Evolutionary conservation across 2,888 invertebrate species (phyloP).

Genomic region (Chymomyza amoena): DNA sequence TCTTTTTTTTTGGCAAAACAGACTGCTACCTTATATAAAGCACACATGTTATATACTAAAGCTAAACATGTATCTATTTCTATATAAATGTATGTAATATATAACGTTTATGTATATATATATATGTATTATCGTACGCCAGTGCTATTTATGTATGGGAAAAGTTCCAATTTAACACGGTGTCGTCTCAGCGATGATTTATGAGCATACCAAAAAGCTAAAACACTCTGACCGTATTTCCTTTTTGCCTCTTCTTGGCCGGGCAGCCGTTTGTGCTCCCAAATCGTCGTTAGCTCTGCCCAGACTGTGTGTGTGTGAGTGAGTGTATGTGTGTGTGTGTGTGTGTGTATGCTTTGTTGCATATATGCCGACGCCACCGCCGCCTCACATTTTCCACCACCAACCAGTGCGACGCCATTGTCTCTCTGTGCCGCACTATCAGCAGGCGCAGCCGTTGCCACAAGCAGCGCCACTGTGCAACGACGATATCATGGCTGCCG

Average conservation of each 20-base stretch:
- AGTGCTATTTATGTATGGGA: constrained; percentile 69
- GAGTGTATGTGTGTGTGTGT: constrained; percentile 26
- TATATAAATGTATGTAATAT: not conserved
- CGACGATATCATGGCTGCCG: constrained; percentile 58
- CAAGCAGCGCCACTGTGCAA: constrained; percentile 43
- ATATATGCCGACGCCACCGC: constrained; percentile 28
- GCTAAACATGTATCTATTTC: not conserved
- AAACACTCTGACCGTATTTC: constrained; percentile 42
- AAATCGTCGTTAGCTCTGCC: not conserved
- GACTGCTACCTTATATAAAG: not conserved
- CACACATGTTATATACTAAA: not conserved
- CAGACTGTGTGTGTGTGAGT: constrained; percentile 21
- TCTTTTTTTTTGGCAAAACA: not conserved
- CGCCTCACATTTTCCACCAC: constrained; percentile 59
- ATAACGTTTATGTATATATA: constrained; percentile 7
- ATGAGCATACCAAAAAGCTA: constrained; percentile 60
- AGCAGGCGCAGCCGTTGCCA: constrained; percentile 19
- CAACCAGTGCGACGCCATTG: constrained; percentile 53
- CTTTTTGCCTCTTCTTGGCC: constrained; percentile 29
- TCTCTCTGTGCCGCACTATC: constrained; percentile 58
- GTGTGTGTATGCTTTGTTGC: constrained; percentile 40
- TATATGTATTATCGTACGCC: constrained; percentile 28
- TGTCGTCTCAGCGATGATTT: constrained; percentile 74
- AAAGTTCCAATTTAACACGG: constrained; percentile 75
- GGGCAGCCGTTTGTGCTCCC: constrained; percentile 14